A percentile compares a stretch with the other conserved stretches of the same genome.
Conservation (phyloP, 1,140 invertebrate genomes). For the Mylabris phalerata region DNA sequence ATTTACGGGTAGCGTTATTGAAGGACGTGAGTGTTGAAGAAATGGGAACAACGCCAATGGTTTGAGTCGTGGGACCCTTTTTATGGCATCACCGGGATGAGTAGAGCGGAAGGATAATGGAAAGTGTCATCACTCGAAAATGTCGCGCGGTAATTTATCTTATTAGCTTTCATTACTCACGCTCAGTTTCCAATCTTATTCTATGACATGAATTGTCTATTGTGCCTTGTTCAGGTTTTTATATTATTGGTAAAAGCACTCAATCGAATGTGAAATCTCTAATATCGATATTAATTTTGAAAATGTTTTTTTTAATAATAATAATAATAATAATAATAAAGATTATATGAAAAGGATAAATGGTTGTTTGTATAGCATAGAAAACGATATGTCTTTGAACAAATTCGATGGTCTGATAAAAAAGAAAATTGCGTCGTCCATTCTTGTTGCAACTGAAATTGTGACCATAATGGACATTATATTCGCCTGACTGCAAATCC, state of each 20-base stretch:
- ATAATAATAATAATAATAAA: too few relatives aligned
- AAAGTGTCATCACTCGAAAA: slow-evolving; percentile 24
- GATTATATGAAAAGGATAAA: too few relatives aligned
- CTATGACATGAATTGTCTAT: slow-evolving; percentile 11
- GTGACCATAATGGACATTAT: slow-evolving; percentile 27
- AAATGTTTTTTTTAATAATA: too few relatives aligned
- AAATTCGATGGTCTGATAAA: too few relatives aligned
- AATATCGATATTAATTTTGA: too few relatives aligned
- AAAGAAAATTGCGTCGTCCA: too few relatives aligned
- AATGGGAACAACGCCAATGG: not conserved
- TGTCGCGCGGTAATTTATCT: slow-evolving; percentile 26
- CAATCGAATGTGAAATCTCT: too few relatives aligned
- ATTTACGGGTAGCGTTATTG: too few relatives aligned
- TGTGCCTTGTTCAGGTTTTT: not conserved
- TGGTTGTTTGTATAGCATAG: too few relatives aligned
- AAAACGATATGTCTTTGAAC: too few relatives aligned
- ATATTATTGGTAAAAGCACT: too few relatives aligned
- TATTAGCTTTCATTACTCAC: slow-evolving; percentile 30
- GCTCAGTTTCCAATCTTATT: slow-evolving; percentile 16
- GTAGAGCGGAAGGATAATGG: slow-evolving; percentile 19
- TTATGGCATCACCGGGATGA: slow-evolving; percentile 6
- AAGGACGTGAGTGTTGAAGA: too few relatives aligned
- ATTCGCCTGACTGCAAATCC: slow-evolving; percentile 32
- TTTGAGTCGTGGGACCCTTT: slow-evolving; percentile 12
- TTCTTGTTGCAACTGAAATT: slow-evolving; percentile 4